phyloP scores from a whole-genome alignment of 2,113 vertebrate species.

The Spea multiplicata region DNA sequence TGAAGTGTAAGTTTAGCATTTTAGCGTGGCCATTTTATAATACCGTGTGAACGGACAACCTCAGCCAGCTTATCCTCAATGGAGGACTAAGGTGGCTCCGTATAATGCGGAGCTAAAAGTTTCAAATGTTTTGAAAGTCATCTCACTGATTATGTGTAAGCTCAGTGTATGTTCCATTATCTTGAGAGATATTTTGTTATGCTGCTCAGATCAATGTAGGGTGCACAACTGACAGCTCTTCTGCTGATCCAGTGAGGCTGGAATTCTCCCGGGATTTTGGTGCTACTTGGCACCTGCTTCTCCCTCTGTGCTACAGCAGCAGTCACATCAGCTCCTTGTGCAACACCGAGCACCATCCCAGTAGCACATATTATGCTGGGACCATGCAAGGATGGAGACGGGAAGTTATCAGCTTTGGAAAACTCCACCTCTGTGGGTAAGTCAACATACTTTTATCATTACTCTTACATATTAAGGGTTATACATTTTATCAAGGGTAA shows the following conservation, averaged over 20 bases:
- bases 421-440: slow-evolving; percentile 93
- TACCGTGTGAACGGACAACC: no score
- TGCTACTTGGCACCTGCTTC: slow-evolving; percentile 91
- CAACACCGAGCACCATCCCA: slow-evolving; percentile 92
- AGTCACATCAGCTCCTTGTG: slow-evolving; percentile 84
- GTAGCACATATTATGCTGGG: slow-evolving; percentile 90
- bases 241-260: slow-evolving; percentile 79
- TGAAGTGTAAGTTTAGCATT: no score
- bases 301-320: slow-evolving; percentile 88
- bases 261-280: slow-evolving; percentile 96
- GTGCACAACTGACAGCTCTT: slow-evolving; percentile 90
- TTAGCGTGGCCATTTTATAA: no score
- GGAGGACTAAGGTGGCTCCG: no score
- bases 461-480: no score
- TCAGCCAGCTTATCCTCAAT: no score
- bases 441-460: slow-evolving; percentile 40
- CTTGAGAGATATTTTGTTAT: slow-evolving; percentile 31
- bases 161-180: neutral
- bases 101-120: neutral
- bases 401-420: slow-evolving; percentile 90
- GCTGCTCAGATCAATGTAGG: slow-evolving; percentile 86
- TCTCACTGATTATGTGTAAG: neutral
- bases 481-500: no score
- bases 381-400: slow-evolving; percentile 93
- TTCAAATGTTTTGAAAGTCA: neutral